phyloP scores from a whole-genome alignment of 1,140 invertebrate genomes.

The Microplitis mediator region DNA sequence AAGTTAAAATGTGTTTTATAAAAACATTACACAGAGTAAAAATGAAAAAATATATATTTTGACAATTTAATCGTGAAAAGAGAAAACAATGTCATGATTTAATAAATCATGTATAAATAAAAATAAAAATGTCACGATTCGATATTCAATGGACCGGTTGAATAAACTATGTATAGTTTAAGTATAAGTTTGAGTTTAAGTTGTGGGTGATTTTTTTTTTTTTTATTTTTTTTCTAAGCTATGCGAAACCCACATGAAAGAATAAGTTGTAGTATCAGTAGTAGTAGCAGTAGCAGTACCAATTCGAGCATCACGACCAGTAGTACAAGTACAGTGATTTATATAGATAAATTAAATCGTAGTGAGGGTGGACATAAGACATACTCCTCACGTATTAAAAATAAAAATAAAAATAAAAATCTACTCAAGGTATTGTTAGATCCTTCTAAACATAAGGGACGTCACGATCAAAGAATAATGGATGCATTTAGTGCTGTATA shows the following conservation, averaged over 20 bases:
- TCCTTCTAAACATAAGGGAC: conserved; percentile 21
- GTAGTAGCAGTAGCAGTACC: conserved; percentile 20
- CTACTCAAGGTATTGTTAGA: not conserved
- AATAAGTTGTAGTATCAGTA: not conserved
- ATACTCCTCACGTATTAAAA: conserved; percentile 1
- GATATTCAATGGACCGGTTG: too few relatives aligned
- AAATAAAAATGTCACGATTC: too few relatives aligned
- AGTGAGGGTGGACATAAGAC: not conserved
- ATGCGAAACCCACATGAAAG: not conserved
- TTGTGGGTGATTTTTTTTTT: not conserved
- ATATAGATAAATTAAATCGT: not conserved
- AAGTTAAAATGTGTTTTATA: too few relatives aligned
- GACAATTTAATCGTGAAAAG: too few relatives aligned
- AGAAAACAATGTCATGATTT: too few relatives aligned
- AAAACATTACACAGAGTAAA: too few relatives aligned
- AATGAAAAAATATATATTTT: too few relatives aligned
- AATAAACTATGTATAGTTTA: too few relatives aligned
- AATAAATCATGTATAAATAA: too few relatives aligned
- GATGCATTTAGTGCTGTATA: conserved; percentile 52
- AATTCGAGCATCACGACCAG: conserved; percentile 20
- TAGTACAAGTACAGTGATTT: not conserved
- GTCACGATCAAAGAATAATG: conserved; percentile 48
- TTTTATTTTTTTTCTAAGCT: not conserved
- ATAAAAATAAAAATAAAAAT: not conserved
- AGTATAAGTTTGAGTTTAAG: too few relatives aligned